These are phyloP conservation scores for Blennius ocellaris DNA, from an alignment of 2,113 vertebrate species.

Conservation along the genomic window DNA sequence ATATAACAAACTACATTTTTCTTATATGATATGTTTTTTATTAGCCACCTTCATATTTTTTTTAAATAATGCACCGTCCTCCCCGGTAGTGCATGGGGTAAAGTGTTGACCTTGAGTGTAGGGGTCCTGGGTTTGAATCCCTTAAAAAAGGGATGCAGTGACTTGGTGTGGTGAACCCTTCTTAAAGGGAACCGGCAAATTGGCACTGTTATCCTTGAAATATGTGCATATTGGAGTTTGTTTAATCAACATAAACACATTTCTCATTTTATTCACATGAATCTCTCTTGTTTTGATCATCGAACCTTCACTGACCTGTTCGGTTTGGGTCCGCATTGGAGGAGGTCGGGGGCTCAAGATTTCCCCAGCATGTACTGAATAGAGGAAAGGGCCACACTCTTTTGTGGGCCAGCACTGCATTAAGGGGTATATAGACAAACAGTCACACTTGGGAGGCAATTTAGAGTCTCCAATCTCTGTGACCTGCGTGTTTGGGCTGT, in stretches of 20 bases:
- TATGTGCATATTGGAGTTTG: not conserved
- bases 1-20: not conserved
- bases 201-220: not conserved
- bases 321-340: not conserved
- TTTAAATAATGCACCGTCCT: too few relatives aligned
- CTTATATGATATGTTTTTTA: not conserved
- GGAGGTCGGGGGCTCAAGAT: not conserved
- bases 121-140: too few relatives aligned
- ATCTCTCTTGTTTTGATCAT: not conserved
- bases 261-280: not conserved
- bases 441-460: slow-evolving; percentile 40
- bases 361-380: slow-evolving; percentile 45
- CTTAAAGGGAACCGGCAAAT: too few relatives aligned
- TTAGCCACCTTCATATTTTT: not conserved
- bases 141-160: too few relatives aligned
- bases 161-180: too few relatives aligned
- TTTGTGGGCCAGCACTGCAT: slow-evolving; percentile 20
- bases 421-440: slow-evolving; percentile 41
- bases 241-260: not conserved
- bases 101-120: too few relatives aligned
- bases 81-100: too few relatives aligned
- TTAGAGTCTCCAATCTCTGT: slow-evolving; percentile 30
- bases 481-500: slow-evolving; percentile 41
- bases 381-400: slow-evolving; percentile 21
- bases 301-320: not conserved